A percentile compares a stretch with the other conserved stretches of the same genome.
These are phyloP conservation scores for Euwallacea fornicatus DNA, from an alignment of 1,140 invertebrate species.

Conservation along the genomic window DNA sequence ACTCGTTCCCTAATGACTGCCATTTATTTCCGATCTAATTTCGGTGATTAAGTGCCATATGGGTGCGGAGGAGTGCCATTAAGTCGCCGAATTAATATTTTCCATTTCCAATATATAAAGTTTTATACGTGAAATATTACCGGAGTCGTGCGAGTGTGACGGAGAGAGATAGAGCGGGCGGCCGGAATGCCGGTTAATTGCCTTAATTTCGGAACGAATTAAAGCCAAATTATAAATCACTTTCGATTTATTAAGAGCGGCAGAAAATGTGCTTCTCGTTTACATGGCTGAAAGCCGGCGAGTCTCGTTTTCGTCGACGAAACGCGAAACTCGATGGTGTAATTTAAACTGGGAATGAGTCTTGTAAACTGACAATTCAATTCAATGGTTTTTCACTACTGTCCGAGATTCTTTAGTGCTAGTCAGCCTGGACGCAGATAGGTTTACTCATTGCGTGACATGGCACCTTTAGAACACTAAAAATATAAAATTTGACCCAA, in stretches of 20 bases:
- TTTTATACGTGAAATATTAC: conserved; percentile 40
- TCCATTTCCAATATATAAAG: conserved; percentile 39
- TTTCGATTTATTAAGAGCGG: conserved; percentile 33
- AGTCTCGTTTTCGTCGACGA: neutral
- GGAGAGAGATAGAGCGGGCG: conserved; percentile 1
- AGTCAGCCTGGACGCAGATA: too few relatives aligned
- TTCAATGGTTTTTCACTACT: too few relatives aligned
- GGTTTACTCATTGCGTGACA: too few relatives aligned
- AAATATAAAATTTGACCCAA: too few relatives aligned
- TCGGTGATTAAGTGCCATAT: conserved; percentile 43
- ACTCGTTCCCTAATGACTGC: conserved; percentile 35
- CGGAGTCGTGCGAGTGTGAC: conserved; percentile 10
- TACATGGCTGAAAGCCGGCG: conserved; percentile 10
- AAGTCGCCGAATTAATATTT: conserved; percentile 42
- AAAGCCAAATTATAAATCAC: conserved; percentile 38
- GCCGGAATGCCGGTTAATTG: conserved; percentile 34
- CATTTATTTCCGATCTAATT: conserved; percentile 44
- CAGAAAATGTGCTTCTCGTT: conserved; percentile 29
- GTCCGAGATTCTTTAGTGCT: too few relatives aligned
- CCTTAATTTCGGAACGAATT: conserved; percentile 36
- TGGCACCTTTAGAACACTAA: too few relatives aligned
- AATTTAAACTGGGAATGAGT: neutral
- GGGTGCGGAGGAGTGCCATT: conserved; percentile 35
- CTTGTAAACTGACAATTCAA: too few relatives aligned
- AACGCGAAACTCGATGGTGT: neutral